A percentile compares a stretch with the other conserved stretches of the same genome.
Evolutionary conservation across 2,113 vertebrate species (phyloP).

Genomic region (Oplegnathus fasciatus): DNA sequence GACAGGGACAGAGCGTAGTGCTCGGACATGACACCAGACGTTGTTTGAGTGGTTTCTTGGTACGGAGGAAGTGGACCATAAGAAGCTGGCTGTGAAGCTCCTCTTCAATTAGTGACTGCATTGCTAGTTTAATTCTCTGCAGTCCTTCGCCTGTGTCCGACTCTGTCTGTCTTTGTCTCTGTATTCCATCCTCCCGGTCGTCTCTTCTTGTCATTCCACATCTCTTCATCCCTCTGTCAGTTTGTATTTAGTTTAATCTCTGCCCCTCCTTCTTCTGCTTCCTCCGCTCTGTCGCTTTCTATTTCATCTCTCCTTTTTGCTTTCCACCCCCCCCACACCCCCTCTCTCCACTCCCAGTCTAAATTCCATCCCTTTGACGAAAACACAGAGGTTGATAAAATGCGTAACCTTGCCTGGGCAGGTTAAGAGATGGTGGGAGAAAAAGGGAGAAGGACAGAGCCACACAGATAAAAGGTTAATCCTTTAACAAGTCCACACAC

Average conservation of each 20-base stretch:
- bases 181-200: conserved; percentile 60
- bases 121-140: conserved; percentile 53
- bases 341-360: conserved; percentile 34
- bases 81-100: conserved; percentile 60
- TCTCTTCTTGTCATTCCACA: conserved; percentile 77
- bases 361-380: conserved; percentile 66
- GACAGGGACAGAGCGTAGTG: conserved; percentile 2
- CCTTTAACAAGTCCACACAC: conserved; percentile 77
- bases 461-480: conserved; percentile 77
- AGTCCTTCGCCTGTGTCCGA: conserved; percentile 47
- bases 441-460: conserved; percentile 38
- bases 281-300: conserved; percentile 82
- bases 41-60: conserved; percentile 57
- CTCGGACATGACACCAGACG: conserved; percentile 58
- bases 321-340: conserved; percentile 2
- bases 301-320: conserved; percentile 75
- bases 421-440: conserved; percentile 50
- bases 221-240: conserved; percentile 85
- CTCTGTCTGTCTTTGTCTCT: conserved; percentile 61
- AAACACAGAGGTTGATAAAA: conserved; percentile 57
- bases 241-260: conserved; percentile 83
- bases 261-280: conserved; percentile 79
- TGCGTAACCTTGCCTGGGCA: conserved; percentile 68
- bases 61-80: conserved; percentile 63
- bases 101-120: conserved; percentile 62